These are phyloP conservation scores for Lasioglossum morio DNA, from an alignment of 2,888 invertebrate species.

Conservation along the genomic window DNA sequence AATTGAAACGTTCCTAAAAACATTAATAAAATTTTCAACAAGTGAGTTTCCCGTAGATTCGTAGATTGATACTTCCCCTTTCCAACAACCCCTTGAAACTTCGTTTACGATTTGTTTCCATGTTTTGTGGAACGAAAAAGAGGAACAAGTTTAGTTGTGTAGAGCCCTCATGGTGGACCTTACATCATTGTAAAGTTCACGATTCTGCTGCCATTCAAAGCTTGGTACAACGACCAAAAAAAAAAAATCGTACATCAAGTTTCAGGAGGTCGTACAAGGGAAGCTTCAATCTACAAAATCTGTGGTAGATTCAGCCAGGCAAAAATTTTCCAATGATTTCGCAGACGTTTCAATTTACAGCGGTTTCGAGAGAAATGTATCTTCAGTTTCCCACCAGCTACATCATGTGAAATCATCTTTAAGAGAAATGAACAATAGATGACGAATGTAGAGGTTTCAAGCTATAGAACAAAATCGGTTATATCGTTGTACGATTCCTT, in stretches of 20 bases:
- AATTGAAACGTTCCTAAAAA: background rate
- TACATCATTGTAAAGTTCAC: background rate
- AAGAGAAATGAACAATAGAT: background rate
- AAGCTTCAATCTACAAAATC: background rate
- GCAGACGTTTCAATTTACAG: background rate
- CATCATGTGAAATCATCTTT: background rate
- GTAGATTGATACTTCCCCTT: background rate
- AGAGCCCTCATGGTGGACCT: background rate
- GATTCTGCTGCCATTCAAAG: background rate
- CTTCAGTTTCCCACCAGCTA: background rate
- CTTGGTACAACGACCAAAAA: background rate
- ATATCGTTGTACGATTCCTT: background rate
- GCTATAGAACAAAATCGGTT: background rate
- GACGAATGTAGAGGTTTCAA: background rate
- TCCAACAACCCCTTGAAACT: background rate
- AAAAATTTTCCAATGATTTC: background rate
- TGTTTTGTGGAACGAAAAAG: background rate
- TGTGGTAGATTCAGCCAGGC: background rate
- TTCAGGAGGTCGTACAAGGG: background rate
- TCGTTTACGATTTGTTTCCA: background rate
- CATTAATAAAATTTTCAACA: background rate
- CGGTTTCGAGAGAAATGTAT: background rate
- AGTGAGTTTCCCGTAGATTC: background rate
- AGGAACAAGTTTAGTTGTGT: background rate
- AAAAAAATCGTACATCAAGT: background rate